Conservation (phyloP, 2,797 vertebrate species). For the Eulemur rubriventer region DNA sequence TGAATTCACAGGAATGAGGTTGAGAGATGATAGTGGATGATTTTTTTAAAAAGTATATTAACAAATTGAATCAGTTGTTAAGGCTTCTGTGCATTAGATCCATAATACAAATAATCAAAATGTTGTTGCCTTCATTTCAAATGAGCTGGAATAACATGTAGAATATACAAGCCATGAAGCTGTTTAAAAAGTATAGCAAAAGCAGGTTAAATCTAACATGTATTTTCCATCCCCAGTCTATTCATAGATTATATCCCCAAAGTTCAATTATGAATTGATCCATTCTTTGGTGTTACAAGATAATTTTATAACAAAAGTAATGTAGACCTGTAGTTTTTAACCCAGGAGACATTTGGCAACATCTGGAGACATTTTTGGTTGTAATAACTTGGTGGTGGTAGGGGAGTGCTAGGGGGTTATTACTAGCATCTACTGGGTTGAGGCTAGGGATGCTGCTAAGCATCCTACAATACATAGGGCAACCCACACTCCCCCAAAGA, state of each 20-base stretch:
- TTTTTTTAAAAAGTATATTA: not conserved
- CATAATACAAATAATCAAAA: not conserved
- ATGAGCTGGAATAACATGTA: not conserved
- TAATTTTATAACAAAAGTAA: slow-evolving; percentile 30
- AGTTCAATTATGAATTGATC: slow-evolving; percentile 7
- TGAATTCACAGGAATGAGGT: not conserved
- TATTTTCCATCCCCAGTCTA: not conserved
- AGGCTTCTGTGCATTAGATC: not conserved
- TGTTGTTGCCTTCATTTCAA: not conserved
- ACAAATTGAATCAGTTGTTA: not conserved
- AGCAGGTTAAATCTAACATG: not conserved
- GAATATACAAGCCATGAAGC: not conserved
- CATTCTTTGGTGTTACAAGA: slow-evolving; percentile 27
- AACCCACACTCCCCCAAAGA: not conserved
- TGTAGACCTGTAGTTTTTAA: slow-evolving; percentile 10
- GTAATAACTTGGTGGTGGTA: not conserved
- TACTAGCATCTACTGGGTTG: not conserved
- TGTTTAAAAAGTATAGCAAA: not conserved
- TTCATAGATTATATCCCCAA: not conserved
- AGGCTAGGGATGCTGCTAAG: not conserved
- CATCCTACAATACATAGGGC: not conserved
- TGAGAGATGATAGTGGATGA: not conserved
- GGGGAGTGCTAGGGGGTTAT: not conserved
- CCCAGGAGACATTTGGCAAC: not conserved
- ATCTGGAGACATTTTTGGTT: slow-evolving; percentile 26